Evolutionary conservation across 2,888 invertebrate species (phyloP).

Genomic region (Beris chalybata): DNA sequence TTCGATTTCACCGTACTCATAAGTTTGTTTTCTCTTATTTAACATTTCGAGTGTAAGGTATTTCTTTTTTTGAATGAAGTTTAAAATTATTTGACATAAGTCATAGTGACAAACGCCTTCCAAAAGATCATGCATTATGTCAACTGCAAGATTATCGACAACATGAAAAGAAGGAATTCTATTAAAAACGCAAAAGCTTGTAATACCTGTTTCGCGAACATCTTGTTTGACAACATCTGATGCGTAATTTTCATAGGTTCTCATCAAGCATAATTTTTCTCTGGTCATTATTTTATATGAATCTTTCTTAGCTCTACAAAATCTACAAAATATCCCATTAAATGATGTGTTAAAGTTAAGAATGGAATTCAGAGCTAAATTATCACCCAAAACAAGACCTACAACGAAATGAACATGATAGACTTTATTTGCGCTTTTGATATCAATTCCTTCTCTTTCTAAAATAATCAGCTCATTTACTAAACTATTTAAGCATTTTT

Average conservation of each 20-base stretch:
- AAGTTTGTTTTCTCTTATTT: constrained; percentile 19
- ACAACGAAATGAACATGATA: constrained; percentile 27
- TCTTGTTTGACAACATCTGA: constrained; percentile 4
- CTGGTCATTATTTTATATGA: not conserved
- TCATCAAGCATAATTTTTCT: constrained; percentile 18
- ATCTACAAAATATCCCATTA: constrained; percentile 31
- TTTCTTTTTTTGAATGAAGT: constrained; percentile 21
- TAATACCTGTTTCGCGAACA: constrained; percentile 15
- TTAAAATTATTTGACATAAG: constrained; percentile 14
- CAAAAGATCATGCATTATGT: constrained; percentile 14
- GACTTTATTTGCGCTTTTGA: constrained; percentile 12
- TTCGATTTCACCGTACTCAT: constrained; percentile 27
- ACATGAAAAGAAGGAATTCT: constrained; percentile 5
- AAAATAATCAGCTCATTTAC: constrained; percentile 26
- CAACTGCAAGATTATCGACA: constrained; percentile 10
- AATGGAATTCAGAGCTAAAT: constrained; percentile 29
- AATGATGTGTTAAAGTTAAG: constrained; percentile 31
- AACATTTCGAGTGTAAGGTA: constrained; percentile 19
- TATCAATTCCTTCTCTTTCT: constrained; percentile 26
- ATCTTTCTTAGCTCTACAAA: constrained; percentile 27
- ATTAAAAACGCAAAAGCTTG: not conserved
- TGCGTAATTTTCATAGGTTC: constrained; percentile 28
- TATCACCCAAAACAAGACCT: constrained; percentile 31
- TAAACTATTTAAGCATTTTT: constrained; percentile 21
- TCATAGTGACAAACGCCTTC: constrained; percentile 21